Evolutionary conservation across 1,140 invertebrate species (phyloP).

Genomic region (Pseudachorutes palmiensis): DNA sequence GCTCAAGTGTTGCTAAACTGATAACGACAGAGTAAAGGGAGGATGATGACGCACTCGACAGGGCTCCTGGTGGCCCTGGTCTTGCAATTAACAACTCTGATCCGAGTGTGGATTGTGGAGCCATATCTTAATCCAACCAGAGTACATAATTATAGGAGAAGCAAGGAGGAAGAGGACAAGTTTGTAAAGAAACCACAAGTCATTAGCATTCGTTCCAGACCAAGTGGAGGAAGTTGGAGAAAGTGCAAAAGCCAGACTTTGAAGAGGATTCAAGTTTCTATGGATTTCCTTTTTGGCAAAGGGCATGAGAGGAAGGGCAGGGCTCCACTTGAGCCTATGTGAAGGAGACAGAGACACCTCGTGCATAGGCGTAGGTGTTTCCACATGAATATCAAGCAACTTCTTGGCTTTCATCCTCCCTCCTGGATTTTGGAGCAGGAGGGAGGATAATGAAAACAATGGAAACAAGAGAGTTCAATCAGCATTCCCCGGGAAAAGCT

Average conservation of each 20-base stretch:
- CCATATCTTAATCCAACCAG: neutral
- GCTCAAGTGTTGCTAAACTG: neutral
- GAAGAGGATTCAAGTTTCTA: slow-evolving; percentile 9
- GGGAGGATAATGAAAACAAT: slow-evolving; percentile 10
- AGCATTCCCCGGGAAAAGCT: slow-evolving; percentile 6
- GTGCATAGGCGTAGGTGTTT: too few relatives aligned
- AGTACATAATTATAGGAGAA: too few relatives aligned
- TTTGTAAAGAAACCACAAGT: slow-evolving; percentile 18
- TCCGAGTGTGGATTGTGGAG: neutral
- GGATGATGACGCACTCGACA: too few relatives aligned
- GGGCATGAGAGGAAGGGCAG: neutral
- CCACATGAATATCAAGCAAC: neutral
- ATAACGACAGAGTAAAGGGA: neutral
- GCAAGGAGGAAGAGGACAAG: slow-evolving; percentile 18
- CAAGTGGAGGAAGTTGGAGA: neutral
- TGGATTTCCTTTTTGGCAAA: neutral
- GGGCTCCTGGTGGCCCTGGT: too few relatives aligned
- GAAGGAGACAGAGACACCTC: neutral
- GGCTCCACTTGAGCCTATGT: neutral
- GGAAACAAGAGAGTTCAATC: slow-evolving; percentile 13
- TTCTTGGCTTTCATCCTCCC: neutral
- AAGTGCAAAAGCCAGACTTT: slow-evolving; percentile 7
- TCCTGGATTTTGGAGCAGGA: neutral
- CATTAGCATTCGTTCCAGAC: slow-evolving; percentile 22
- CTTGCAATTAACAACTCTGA: too few relatives aligned